Conservation (phyloP, 2,113 vertebrate species). For the Mustelus asterias region DNA sequence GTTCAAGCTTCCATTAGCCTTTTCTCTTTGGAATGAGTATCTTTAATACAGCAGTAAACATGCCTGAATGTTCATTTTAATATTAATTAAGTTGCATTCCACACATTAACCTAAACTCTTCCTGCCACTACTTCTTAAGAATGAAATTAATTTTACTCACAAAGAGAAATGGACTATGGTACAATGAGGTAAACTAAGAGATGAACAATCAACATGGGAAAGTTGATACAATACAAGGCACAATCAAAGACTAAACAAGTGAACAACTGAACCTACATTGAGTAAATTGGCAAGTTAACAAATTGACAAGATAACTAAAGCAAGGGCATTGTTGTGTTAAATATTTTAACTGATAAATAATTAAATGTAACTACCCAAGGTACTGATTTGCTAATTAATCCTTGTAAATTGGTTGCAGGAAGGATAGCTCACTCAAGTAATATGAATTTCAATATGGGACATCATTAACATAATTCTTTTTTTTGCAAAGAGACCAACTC, state of each 20-base stretch:
- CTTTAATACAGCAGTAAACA: neutral
- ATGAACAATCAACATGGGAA: neutral
- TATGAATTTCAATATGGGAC: neutral
- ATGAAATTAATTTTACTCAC: neutral
- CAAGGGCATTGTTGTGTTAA: neutral
- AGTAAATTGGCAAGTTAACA: too few relatives aligned
- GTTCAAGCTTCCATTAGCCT: neutral
- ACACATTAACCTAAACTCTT: neutral
- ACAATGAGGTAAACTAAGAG: neutral
- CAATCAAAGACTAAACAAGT: too few relatives aligned
- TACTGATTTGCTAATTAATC: neutral
- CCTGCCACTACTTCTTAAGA: neutral
- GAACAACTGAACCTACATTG: neutral
- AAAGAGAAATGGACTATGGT: neutral
- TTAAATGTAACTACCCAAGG: too few relatives aligned
- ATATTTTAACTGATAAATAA: neutral
- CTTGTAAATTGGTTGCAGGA: neutral
- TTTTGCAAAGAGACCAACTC: neutral
- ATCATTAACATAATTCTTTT: neutral
- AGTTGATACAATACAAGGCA: neutral
- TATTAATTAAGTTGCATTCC: too few relatives aligned
- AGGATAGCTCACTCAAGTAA: neutral
- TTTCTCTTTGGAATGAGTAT: neutral
- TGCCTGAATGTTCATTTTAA: neutral
- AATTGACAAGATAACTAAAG: neutral